Evolutionary conservation across 2,888 invertebrate species (phyloP), one percentile per base, ranked within the genome.

Genomic region (Tenthredo livida): DNA sequence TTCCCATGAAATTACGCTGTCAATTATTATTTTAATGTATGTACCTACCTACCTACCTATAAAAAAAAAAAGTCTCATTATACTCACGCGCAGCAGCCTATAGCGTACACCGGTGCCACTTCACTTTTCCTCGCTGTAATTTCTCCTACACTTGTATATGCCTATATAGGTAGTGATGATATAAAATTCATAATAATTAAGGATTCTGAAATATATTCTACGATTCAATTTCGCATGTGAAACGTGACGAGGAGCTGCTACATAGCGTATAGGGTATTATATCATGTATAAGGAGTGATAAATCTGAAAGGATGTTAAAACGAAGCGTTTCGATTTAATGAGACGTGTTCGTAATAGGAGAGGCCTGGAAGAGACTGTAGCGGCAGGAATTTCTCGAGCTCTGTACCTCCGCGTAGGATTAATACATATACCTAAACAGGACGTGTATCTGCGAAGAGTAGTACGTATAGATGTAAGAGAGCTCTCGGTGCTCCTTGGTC

Each of bases 311-410:
- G 61, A 61, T 77, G 77, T 77, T 58, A 80, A 80, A 80, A 40
- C 80, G 80, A 80, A 58, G 21, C 80, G 37, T 37, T 80, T 80
- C 80, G 61, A 29, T 80, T 80, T 80, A 80, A 80, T 80, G 80
- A 80, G 80, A 58, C 40, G 73, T 73, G 73, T 73, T 43, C 12
- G 80, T 80, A 80, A 61, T 80, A 80, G 80, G 80, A 58, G 80
- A 80, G 80, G 80, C 29, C 33, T 54, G 80, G n/a, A 43, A 80
- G 61, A 47, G 10, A 40, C n/a, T 17, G 37, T 1, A 17, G 21
- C 9, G 29, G 21, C 9, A 50, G 72, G 72, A 73, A 73, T 73
- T 40, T 73, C 72, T 43, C 10, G 40, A 21, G 73, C 21, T 15
- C 17, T 43, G 73, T 25, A 67, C 15, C 67, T 17, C 6, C 15